Conservation (phyloP, 2,113 vertebrate species). For the Zingel zingel region DNA sequence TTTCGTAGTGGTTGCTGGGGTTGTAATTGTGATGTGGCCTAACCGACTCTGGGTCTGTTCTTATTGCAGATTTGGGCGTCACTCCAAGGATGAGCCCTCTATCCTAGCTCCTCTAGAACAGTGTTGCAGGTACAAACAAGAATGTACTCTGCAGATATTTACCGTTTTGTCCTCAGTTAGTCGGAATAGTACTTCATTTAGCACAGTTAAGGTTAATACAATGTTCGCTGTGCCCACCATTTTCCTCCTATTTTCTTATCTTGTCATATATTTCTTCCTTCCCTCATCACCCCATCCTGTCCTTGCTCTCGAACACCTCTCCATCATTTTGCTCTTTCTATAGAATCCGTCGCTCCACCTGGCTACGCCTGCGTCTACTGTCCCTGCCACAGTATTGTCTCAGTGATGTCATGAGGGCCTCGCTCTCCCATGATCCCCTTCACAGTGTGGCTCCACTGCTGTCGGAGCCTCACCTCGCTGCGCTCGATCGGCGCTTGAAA, state of each 20-base stretch:
- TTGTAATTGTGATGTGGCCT: neutral
- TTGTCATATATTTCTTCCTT: fast-evolving
- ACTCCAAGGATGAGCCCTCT: conserved; percentile 87
- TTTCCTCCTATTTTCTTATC: neutral
- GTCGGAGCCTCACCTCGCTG: conserved; percentile 80
- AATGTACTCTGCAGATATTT: neutral
- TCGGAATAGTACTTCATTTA: neutral
- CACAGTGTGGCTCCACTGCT: conserved; percentile 80
- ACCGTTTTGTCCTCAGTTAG: neutral
- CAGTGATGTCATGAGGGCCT: conserved; percentile 83
- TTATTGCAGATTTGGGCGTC: conserved; percentile 85
- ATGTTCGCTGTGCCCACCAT: no score
- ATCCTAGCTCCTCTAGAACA: conserved; percentile 87
- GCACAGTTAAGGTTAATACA: neutral
- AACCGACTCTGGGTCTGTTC: conserved; percentile 9
- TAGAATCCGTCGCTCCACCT: conserved; percentile 86
- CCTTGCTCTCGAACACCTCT: neutral
- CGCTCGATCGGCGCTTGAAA: conserved; percentile 80
- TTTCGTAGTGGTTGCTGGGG: neutral
- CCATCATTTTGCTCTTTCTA: neutral
- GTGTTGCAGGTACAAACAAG: conserved; percentile 85
- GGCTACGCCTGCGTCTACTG: conserved; percentile 83
- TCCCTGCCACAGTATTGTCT: conserved; percentile 80
- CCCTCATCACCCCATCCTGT: neutral
- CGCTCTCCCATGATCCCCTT: conserved; percentile 82